These are phyloP conservation scores for Drosophila hydei DNA, from an alignment of 1,140 invertebrate species.

Conservation along the genomic window DNA sequence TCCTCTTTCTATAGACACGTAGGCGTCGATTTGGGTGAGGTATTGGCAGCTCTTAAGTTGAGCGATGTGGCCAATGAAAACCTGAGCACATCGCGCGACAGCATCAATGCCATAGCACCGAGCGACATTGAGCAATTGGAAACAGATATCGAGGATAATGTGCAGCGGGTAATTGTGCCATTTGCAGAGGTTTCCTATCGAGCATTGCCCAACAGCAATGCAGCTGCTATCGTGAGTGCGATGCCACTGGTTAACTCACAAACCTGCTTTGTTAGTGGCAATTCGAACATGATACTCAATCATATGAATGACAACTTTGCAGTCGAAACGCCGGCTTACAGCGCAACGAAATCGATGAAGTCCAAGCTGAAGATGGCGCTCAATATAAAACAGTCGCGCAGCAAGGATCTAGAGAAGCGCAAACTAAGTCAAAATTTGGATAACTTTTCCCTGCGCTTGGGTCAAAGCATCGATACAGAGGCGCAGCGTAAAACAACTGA, in stretches of 20 bases:
- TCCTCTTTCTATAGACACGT: slow-evolving; percentile 16
- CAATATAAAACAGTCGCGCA: slow-evolving; percentile 59
- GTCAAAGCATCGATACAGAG: slow-evolving; percentile 84
- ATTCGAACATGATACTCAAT: slow-evolving; percentile 86
- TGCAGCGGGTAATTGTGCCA: slow-evolving; percentile 69
- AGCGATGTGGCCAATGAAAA: slow-evolving; percentile 55
- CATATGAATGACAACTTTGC: slow-evolving; percentile 85
- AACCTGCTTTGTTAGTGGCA: slow-evolving; percentile 79
- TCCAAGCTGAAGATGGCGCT: slow-evolving; percentile 26
- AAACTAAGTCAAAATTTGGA: slow-evolving; percentile 84
- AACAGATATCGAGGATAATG: slow-evolving; percentile 86
- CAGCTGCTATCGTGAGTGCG: neutral
- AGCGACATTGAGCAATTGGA: slow-evolving; percentile 85
- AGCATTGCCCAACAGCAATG: slow-evolving; percentile 15
- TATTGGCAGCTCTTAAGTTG: slow-evolving; percentile 49
- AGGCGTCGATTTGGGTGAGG: slow-evolving; percentile 44
- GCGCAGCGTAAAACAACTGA: slow-evolving; percentile 56
- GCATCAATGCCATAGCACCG: slow-evolving; percentile 78
- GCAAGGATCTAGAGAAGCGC: slow-evolving; percentile 80
- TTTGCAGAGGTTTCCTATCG: slow-evolving; percentile 67
- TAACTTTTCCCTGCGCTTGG: slow-evolving; percentile 85
- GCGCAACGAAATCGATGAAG: slow-evolving; percentile 13
- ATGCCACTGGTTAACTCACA: slow-evolving; percentile 69
- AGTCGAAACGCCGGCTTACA: slow-evolving; percentile 74
- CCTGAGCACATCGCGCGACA: slow-evolving; percentile 73